Evolutionary conservation across 1,140 invertebrate genomes (phyloP).

Genomic region (Hydropsyche tenuis): DNA sequence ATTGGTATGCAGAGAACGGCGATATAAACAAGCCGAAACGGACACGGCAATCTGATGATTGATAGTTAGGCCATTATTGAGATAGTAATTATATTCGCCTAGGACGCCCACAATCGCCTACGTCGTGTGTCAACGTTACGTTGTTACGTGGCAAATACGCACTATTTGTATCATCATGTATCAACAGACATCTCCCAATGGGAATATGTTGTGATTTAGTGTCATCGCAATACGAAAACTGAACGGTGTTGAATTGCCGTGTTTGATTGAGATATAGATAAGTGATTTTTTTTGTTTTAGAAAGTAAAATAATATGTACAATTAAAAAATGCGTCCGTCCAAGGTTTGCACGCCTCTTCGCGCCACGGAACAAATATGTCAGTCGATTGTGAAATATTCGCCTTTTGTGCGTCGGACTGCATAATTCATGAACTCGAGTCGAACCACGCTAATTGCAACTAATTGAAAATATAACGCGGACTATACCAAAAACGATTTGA

Average conservation of each 20-base stretch:
- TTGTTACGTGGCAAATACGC: not conserved
- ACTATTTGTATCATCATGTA: no score
- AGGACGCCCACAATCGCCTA: constrained; percentile 21
- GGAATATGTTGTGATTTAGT: no score
- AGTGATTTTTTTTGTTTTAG: not conserved
- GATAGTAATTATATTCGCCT: constrained; percentile 24
- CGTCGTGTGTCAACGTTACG: not conserved
- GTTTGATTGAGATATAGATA: no score
- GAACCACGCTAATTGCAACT: not conserved
- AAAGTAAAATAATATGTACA: not conserved
- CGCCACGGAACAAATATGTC: constrained; percentile 29
- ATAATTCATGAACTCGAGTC: constrained; percentile 26
- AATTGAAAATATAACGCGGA: not conserved
- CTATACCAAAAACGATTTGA: no score
- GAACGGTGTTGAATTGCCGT: no score
- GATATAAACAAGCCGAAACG: not conserved
- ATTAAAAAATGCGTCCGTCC: constrained; percentile 20
- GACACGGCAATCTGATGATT: constrained; percentile 13
- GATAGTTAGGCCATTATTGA: constrained; percentile 14
- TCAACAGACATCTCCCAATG: no score
- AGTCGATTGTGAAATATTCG: constrained; percentile 32
- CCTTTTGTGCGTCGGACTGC: constrained; percentile 16
- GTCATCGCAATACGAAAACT: no score
- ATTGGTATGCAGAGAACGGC: constrained; percentile 11
- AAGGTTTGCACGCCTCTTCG: constrained; percentile 23